Conservation (phyloP, 2,888 invertebrate species). For the Aporophyla nigra region DNA sequence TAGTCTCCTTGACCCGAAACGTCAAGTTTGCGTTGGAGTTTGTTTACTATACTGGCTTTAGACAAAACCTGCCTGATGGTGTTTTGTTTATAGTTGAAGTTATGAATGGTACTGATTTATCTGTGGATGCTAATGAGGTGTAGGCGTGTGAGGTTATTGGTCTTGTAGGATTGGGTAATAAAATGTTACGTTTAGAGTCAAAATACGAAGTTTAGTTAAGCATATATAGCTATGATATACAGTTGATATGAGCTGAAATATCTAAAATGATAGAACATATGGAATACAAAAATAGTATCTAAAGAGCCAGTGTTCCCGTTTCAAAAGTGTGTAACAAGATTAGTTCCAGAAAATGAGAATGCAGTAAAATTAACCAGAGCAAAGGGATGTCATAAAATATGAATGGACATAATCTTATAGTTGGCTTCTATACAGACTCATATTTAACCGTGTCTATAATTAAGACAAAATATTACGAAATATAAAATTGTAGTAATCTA, state of each 20-base stretch:
- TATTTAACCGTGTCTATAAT: too few species aligned
- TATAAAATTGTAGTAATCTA: background rate
- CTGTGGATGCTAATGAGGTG: slow-evolving; percentile 26
- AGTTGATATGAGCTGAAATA: background rate
- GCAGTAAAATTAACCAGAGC: slow-evolving; percentile 21
- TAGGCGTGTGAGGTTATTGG: slow-evolving; percentile 24
- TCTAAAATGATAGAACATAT: slow-evolving; percentile 3
- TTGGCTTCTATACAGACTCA: background rate
- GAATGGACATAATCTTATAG: background rate
- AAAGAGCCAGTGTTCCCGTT: slow-evolving; percentile 24
- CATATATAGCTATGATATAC: background rate
- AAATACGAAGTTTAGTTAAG: background rate
- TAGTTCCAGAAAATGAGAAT: slow-evolving; percentile 47
- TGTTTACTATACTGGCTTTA: slow-evolving; percentile 34
- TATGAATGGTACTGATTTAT: slow-evolving; percentile 35
- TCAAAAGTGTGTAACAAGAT: slow-evolving; percentile 29
- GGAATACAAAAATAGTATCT: slow-evolving; percentile 7
- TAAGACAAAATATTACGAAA: background rate
- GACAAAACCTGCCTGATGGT: slow-evolving; percentile 38
- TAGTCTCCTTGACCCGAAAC: slow-evolving; percentile 55
- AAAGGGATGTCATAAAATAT: slow-evolving; percentile 45
- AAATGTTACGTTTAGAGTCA: background rate
- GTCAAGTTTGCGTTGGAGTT: slow-evolving; percentile 48
- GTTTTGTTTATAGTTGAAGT: slow-evolving; percentile 46
- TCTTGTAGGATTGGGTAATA: slow-evolving; percentile 1